Conservation (phyloP, 2,113 vertebrate genomes). For the Tachysurus fulvidraco region DNA sequence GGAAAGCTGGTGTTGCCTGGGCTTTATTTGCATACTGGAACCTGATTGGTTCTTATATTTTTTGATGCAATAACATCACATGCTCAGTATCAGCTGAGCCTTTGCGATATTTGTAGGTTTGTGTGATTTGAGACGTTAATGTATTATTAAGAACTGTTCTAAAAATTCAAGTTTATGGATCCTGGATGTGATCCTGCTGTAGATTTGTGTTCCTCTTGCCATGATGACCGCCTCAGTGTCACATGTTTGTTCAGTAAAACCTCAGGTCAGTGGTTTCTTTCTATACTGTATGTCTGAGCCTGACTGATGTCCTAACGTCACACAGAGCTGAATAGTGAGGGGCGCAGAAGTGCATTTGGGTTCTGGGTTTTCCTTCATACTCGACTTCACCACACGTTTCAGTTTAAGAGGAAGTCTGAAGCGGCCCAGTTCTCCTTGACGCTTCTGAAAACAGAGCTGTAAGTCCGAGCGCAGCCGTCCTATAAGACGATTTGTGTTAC, state of each 20-base stretch:
- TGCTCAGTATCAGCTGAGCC: background rate
- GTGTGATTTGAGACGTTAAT: background rate
- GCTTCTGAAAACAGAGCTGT: background rate
- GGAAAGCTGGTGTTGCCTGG: background rate
- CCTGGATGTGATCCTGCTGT: background rate
- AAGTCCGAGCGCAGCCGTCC: background rate
- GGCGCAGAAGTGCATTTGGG: background rate
- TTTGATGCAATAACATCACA: background rate
- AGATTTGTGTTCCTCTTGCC: background rate
- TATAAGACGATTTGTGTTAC: background rate
- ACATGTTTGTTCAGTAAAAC: background rate
- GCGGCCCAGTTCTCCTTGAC: conserved; percentile 20
- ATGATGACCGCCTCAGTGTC: background rate
- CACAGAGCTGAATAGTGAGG: background rate
- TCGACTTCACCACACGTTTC: background rate
- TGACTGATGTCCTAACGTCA: no score
- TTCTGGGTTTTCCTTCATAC: background rate
- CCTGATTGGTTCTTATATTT: background rate
- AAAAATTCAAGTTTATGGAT: background rate
- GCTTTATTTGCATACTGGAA: background rate
- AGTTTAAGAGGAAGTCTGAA: background rate
- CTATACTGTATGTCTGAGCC: background rate
- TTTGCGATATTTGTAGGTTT: background rate
- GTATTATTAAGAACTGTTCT: background rate
- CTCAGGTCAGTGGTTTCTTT: background rate